Evolutionary conservation across 2,113 vertebrate genomes (phyloP).

Genomic region (Saguinus imperator): DNA sequence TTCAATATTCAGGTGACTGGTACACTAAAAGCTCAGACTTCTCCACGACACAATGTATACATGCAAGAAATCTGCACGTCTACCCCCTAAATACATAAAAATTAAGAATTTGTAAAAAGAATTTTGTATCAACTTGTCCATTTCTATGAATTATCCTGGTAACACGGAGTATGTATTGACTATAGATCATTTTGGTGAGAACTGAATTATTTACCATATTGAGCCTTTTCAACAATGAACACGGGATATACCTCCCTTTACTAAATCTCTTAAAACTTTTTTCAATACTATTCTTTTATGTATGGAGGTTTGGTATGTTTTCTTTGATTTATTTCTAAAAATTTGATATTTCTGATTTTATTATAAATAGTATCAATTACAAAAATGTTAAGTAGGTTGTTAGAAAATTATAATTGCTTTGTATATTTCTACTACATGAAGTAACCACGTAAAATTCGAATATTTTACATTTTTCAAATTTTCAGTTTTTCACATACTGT

Average conservation of each 20-base stretch:
- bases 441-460: background rate
- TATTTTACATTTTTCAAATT: background rate
- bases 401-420: background rate
- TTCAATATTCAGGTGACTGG: no score
- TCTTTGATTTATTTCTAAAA: background rate
- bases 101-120: no score
- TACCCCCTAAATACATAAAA: no score
- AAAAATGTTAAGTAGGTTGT: background rate
- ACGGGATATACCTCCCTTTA: background rate
- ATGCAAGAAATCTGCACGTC: no score
- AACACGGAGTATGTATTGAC: background rate
- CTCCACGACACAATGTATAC: no score
- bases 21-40: no score
- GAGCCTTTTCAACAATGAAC: background rate
- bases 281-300: background rate
- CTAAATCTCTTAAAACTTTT: background rate
- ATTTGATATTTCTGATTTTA: background rate
- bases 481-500: background rate
- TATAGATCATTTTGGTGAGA: background rate
- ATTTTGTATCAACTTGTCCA: background rate
- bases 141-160: background rate
- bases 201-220: background rate
- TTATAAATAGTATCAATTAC: background rate
- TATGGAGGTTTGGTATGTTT: background rate
- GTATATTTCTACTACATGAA: background rate